Conservation (phyloP, 2,888 invertebrate species). For the Chalcosyrphus nemorum region DNA sequence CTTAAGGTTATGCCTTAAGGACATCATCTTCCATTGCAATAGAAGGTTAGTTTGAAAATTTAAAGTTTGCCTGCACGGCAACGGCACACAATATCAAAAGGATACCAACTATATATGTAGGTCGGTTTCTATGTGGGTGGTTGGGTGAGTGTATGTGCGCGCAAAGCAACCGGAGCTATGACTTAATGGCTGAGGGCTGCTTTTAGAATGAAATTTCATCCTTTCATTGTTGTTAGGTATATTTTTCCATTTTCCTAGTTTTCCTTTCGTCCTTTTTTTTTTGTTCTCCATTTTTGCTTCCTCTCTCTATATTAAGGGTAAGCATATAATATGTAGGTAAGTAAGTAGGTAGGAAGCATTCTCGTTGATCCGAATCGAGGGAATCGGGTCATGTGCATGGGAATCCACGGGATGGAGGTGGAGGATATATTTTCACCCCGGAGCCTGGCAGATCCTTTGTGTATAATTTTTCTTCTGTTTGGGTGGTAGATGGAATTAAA, state of each 20-base stretch:
- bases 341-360: conserved; percentile 23
- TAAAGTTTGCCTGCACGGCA: conserved; percentile 47
- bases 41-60: conserved; percentile 55
- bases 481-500: neutral
- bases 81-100: conserved; percentile 20
- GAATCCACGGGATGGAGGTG: conserved; percentile 14
- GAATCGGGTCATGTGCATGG: conserved; percentile 68
- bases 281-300: conserved; percentile 31
- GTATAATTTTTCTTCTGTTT: conserved; percentile 18
- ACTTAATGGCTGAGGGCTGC: conserved; percentile 67
- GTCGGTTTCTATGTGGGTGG: conserved; percentile 20
- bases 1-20: conserved; percentile 71
- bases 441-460: conserved; percentile 27
- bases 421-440: conserved; percentile 17
- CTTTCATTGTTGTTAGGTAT: conserved; percentile 58
- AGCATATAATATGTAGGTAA: conserved; percentile 8
- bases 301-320: conserved; percentile 26
- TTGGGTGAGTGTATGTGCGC: neutral
- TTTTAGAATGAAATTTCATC: conserved; percentile 64
- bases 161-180: conserved; percentile 39
- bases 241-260: conserved; percentile 41
- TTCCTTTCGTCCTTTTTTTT: conserved; percentile 14
- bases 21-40: conserved; percentile 53
- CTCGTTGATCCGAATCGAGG: conserved; percentile 45
- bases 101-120: conserved; percentile 40